Evolutionary conservation across 1,140 invertebrate genomes (phyloP).

Genomic region (Limonius californicus): DNA sequence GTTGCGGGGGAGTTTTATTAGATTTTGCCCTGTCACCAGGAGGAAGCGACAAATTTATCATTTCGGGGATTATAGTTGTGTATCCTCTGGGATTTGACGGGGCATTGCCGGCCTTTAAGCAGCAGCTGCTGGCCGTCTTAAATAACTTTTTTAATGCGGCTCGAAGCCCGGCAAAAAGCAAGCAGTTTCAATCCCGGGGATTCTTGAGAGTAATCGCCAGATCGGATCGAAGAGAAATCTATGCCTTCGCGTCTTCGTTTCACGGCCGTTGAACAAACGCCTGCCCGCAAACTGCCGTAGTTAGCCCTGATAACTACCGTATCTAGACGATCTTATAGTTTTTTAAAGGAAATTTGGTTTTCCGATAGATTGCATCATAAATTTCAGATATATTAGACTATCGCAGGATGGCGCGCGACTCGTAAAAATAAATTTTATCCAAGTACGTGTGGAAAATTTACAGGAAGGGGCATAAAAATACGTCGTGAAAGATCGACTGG

Average conservation of each 20-base stretch:
- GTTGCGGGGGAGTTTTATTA: not conserved
- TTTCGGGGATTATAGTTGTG: conserved; percentile 1
- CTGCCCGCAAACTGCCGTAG: conserved; percentile 1
- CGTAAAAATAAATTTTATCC: not conserved
- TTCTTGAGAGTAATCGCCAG: not conserved
- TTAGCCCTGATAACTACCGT: conserved; percentile 7
- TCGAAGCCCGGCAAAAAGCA: not conserved
- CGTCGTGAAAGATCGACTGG: too few species aligned
- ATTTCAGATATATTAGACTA: conserved; percentile 4
- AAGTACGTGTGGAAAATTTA: not conserved
- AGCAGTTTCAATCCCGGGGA: not conserved
- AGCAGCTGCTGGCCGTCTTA: not conserved
- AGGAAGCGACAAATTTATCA: not conserved
- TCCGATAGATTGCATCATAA: conserved; percentile 2
- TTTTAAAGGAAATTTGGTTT: conserved; percentile 2
- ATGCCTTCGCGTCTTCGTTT: not conserved
- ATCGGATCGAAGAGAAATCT: conserved; percentile 7
- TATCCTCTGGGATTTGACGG: not conserved
- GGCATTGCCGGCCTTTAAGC: not conserved
- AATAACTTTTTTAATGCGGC: not conserved
- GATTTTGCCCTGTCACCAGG: not conserved
- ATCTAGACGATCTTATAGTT: conserved; percentile 7
- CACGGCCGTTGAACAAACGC: conserved; percentile 10
- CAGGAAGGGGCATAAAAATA: too few species aligned
- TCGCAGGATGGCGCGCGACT: not conserved